Evolutionary conservation across 1,140 invertebrate species (phyloP).

Genomic region (Drosophila quadrilineata): DNA sequence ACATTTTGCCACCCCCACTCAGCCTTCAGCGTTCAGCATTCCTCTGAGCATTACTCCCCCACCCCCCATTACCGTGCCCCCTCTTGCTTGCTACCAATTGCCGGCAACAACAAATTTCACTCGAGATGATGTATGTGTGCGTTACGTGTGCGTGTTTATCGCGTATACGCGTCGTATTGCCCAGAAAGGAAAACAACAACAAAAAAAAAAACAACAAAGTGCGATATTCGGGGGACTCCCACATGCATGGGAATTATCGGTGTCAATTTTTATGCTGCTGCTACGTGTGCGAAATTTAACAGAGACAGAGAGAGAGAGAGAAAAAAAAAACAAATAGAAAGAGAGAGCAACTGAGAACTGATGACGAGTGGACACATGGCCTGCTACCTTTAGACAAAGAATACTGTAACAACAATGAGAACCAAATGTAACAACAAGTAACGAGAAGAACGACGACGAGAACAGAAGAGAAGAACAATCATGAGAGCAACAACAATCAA

Average conservation of each 20-base stretch:
- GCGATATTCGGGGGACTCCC: neutral
- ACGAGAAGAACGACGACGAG: slow-evolving; percentile 17
- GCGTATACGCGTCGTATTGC: slow-evolving; percentile 62
- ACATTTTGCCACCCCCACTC: slow-evolving; percentile 32
- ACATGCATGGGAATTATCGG: slow-evolving; percentile 62
- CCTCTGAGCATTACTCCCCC: slow-evolving; percentile 18
- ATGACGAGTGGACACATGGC: slow-evolving; percentile 59
- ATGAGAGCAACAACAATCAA: slow-evolving; percentile 7
- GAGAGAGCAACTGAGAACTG: too few relatives aligned
- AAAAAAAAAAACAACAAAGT: neutral
- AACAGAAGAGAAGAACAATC: slow-evolving; percentile 7
- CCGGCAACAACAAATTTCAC: slow-evolving; percentile 55
- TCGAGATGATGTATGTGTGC: slow-evolving; percentile 70
- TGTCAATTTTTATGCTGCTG: slow-evolving; percentile 79
- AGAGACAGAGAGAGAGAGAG: too few relatives aligned
- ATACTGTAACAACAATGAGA: neutral
- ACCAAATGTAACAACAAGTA: slow-evolving; percentile 8
- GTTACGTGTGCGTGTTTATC: slow-evolving; percentile 74
- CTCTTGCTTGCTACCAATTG: neutral
- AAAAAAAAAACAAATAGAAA: too few relatives aligned
- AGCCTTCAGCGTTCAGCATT: too few relatives aligned
- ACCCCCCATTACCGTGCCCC: neutral
- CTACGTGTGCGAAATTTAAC: slow-evolving; percentile 76
- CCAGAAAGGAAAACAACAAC: slow-evolving; percentile 10
- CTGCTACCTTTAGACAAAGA: slow-evolving; percentile 30